A percentile compares a stretch with the other conserved stretches of the same genome.
Evolutionary conservation across 2,888 invertebrate genomes (phyloP).

Genomic region (Drosophila recens): DNA sequence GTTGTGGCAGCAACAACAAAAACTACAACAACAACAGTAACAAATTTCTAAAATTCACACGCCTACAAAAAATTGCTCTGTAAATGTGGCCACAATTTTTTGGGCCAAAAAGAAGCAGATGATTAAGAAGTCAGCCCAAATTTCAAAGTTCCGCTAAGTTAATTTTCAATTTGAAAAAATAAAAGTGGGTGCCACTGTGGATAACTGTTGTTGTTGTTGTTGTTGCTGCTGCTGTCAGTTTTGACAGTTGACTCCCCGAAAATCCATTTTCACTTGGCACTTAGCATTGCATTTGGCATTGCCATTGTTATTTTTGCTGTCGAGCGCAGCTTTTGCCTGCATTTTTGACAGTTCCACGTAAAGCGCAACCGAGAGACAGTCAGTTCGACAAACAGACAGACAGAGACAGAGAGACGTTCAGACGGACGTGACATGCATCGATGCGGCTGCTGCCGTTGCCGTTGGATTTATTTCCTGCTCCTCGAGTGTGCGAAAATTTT

Average conservation of each 20-base stretch:
- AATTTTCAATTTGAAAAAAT: constrained; percentile 75
- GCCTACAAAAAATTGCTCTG: constrained; percentile 53
- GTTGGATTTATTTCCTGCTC: constrained; percentile 80
- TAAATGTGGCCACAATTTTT: constrained; percentile 49
- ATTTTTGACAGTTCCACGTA: constrained; percentile 81
- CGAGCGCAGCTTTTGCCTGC: constrained; percentile 69
- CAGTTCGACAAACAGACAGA: constrained; percentile 21
- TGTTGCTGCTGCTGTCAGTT: constrained; percentile 67
- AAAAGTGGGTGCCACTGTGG: constrained; percentile 70
- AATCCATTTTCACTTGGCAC: constrained; percentile 80
- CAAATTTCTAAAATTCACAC: constrained; percentile 60
- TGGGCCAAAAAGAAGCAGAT: constrained; percentile 23
- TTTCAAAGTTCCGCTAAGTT: constrained; percentile 78
- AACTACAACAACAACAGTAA: constrained; percentile 22
- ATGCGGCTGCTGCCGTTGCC: constrained; percentile 70
- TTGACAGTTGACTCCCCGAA: constrained; percentile 81
- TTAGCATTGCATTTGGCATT: constrained; percentile 65
- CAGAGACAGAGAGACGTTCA: constrained; percentile 9
- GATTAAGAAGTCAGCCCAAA: constrained; percentile 26
- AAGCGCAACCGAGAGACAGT: constrained; percentile 53
- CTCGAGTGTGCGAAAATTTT: constrained; percentile 77
- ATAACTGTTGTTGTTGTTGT: constrained; percentile 65
- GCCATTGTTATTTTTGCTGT: constrained; percentile 37
- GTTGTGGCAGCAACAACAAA: constrained; percentile 22
- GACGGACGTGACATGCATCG: constrained; percentile 79